Base-by-base conservation (phyloP, 35 echinoderm and acorn worm species). In the Chiridota heheva region DNA sequence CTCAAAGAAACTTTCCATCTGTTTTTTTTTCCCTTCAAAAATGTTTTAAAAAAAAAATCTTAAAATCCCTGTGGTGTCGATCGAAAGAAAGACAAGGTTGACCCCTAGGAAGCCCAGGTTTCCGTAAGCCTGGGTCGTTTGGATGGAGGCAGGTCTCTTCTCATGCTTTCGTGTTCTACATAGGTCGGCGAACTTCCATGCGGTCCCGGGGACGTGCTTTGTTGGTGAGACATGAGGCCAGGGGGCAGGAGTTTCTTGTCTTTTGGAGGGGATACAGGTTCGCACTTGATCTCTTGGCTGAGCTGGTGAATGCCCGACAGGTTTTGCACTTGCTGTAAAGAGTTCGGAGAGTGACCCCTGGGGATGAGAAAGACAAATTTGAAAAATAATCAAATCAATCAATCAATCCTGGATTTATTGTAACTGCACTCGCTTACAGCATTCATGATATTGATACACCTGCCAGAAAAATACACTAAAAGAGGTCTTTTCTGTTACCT, bases 191-290 rank as follows among this genome's bases (percentile, higher is more conserved):
- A 86, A 62, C 76, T 58, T 43, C 55, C 44, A 20, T 67, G 72
- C 41, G 87, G 80, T 65, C 73, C 79, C 18, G 90, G 72, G 18
- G 91, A 86, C 34, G 91, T 80, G 39, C 82, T 91, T 17, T 63
- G 89, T n/a, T 36, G 73, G 63, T 86, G 58, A 44, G 82, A 48
- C 82, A 90, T 82, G n/a, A n/a, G n/a, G 31, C 66, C 67, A 25
- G 77, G 89, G 27, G 82, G 41, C 42, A 64, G 64, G 29, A 91
- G 72, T 82, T 90, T 90, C 69, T 86, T 86, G 48, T 96, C 92
- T 63, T 90, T 96, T 28, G 92, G 92, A 13, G 92, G 92, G 36
- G 92, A 96, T 58, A 96, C 72, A 29, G 92, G 92, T 67, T 96
- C 92, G 71, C 92, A 96, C 70, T 96, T 96, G 76, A 96, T 96